Percentiles rank a stretch among this genome's conserved stretches.
These are phyloP conservation scores for Miltochrista miniata DNA, from an alignment of 2,888 invertebrate species.

Conservation along the genomic window DNA sequence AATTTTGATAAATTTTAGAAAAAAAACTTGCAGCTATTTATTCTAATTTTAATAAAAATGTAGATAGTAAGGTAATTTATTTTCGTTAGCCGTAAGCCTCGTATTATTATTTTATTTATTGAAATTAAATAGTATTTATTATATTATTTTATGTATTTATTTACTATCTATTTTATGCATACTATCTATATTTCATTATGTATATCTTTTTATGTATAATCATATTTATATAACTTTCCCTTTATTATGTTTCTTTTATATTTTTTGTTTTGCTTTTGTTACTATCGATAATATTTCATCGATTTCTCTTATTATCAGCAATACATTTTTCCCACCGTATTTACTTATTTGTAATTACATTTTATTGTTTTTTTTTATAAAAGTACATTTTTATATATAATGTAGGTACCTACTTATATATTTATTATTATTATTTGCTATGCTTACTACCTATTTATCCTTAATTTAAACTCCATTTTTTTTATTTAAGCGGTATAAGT, in stretches of 20 bases:
- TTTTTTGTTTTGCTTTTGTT: not conserved
- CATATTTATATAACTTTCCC: too few species aligned
- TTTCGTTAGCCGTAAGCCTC: not conserved
- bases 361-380: slow-evolving; percentile 7
- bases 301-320: not conserved
- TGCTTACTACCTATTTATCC: slow-evolving; percentile 6
- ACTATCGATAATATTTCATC: not conserved
- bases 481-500: slow-evolving; percentile 57
- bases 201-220: too few species aligned
- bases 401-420: slow-evolving; percentile 10
- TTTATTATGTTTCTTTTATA: not conserved
- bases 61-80: not conserved
- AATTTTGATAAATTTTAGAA: not conserved
- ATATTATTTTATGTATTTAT: too few species aligned
- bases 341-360: not conserved
- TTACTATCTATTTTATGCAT: too few species aligned
- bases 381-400: slow-evolving; percentile 2
- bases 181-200: too few species aligned
- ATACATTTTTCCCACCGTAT: not conserved
- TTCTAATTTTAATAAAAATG: not conserved
- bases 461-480: not conserved
- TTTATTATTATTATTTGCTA: not conserved
- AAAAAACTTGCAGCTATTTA: not conserved
- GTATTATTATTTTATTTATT: slow-evolving; percentile 8
- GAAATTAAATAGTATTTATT: not conserved